Evolutionary conservation across 2,888 invertebrate species (phyloP), one percentile per base, ranked within the genome.

Genomic region (Nycteola revayana): DNA sequence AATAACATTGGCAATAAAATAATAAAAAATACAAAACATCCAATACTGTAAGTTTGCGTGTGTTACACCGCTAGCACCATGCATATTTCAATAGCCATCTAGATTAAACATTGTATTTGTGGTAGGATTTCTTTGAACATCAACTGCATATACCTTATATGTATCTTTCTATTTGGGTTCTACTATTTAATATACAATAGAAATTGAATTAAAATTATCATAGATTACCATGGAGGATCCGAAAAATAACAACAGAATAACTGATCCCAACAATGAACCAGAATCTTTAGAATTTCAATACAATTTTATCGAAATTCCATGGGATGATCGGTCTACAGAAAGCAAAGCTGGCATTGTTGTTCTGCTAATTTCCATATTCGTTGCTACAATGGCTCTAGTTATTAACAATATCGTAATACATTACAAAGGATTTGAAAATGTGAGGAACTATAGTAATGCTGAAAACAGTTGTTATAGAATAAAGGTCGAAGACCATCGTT

Each of bases 251-350:
- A 77, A 81, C 39, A 73, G 68, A 68, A 64, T 69, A 39, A 42
- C 59, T 25, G 70, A 68, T 11, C 67, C 55, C 10, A 42, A 52
- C 8, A 46, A 41, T n/a, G 54, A 64, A 9, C 38, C 37, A 3
- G 63, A 71, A 32, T 53, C 68, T 32, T 58, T 69, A 33, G 65
- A 72, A 37, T 83, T 68, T 41, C 54, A 59, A 39, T 77, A 67
- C 44, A 75, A 79, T 61, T 85, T 85, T 47, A 57, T 85, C 18
- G 72, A 68, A 34, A 66, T 35, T 9, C 85, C 86, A 7, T 87
- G 86, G 86, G 85, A 85, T 32, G 77, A 82, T 32, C 68, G 86
- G 7, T 56, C 81, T 2, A 52, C 45, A 6, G 70, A 47, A 42
- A 86, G 80, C 51, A 84, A 84, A 73, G 45, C 67, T 24, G 66